phyloP scores from a whole-genome alignment of 1,140 invertebrate genomes.

The Elysia chlorotica region DNA sequence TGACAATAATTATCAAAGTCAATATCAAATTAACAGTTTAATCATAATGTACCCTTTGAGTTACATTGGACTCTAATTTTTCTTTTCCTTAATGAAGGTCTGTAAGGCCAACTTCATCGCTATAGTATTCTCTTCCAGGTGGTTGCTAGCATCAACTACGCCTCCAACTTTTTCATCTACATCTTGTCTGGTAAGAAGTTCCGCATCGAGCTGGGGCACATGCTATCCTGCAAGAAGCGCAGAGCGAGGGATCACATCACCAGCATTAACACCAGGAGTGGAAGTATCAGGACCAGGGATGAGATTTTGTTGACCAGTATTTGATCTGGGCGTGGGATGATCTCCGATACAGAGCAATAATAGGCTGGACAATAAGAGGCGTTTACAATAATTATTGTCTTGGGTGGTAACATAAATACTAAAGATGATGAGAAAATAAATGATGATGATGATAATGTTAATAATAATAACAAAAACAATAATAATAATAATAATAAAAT shows the following conservation, averaged over 20 bases:
- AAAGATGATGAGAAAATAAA: no score
- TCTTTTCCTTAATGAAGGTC: neutral
- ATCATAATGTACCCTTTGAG: neutral
- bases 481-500: no score
- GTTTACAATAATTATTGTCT: no score
- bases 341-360: no score
- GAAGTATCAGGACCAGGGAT: constrained; percentile 22
- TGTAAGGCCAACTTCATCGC: neutral
- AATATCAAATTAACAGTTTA: neutral
- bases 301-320: constrained; percentile 27
- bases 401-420: no score
- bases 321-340: no score
- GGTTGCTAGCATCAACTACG: constrained; percentile 47
- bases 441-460: no score
- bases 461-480: no score
- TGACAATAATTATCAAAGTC: neutral
- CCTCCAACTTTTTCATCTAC: constrained; percentile 53
- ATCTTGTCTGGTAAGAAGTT: constrained; percentile 49
- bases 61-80: neutral
- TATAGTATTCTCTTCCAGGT: constrained; percentile 12
- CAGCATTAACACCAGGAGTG: constrained; percentile 10
- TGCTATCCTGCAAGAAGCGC: constrained; percentile 34
- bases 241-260: no score
- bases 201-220: constrained; percentile 42
- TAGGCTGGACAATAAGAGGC: no score